A percentile compares a stretch with the other conserved stretches of the same genome.
Conservation (phyloP, 2,113 vertebrate genomes). For the Oreochromis tanganicae region DNA sequence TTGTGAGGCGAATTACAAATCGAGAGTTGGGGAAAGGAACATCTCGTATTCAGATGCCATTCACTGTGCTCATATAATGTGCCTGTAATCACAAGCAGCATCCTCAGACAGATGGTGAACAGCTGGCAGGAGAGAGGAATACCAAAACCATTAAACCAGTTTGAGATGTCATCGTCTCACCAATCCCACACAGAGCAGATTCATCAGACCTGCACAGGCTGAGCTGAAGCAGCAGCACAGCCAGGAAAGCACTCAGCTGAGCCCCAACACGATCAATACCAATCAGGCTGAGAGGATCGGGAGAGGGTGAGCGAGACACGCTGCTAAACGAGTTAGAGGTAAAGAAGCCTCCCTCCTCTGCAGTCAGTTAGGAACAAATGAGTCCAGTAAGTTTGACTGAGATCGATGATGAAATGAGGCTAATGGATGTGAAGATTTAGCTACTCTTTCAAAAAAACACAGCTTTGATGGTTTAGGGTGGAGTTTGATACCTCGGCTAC, state of each 20-base stretch:
- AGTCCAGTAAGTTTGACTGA: not conserved
- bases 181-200: not conserved
- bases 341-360: not conserved
- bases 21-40: not conserved
- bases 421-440: not conserved
- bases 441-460: not conserved
- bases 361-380: not conserved
- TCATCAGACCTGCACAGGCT: not conserved
- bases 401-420: not conserved
- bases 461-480: not conserved
- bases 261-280: not conserved
- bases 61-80: not conserved
- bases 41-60: not conserved
- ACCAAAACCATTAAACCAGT: not conserved
- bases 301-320: not conserved
- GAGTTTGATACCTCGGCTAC: not conserved
- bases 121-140: not conserved
- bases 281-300: not conserved
- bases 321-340: not conserved
- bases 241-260: not conserved
- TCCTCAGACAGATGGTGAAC: not conserved
- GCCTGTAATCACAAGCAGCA: not conserved
- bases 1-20: not conserved
- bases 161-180: not conserved
- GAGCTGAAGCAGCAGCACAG: not conserved